A percentile compares a stretch with the other conserved stretches of the same genome.
phyloP scores from a whole-genome alignment of 30 jellyfish, hydroid and myxozoan species.

The Cassiopea andromeda region DNA sequence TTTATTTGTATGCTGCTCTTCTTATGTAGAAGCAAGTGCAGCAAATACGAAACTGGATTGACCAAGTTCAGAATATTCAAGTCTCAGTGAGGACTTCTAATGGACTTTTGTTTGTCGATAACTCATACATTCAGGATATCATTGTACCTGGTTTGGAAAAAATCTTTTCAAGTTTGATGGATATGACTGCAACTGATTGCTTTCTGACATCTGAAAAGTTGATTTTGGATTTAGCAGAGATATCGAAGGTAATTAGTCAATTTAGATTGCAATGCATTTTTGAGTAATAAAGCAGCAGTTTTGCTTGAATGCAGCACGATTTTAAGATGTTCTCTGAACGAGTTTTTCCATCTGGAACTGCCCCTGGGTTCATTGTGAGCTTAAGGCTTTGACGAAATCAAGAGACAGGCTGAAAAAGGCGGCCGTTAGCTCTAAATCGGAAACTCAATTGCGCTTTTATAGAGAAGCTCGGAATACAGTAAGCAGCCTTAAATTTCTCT shows the following conservation, averaged over 20 bases:
- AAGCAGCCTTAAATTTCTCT: no score
- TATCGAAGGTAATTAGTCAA: conserved; percentile 30
- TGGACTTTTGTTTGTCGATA: conserved; percentile 73
- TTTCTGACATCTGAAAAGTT: conserved; percentile 59
- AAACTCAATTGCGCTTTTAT: no score
- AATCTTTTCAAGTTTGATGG: conserved; percentile 55
- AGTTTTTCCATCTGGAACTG: no score
- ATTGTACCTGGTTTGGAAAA: conserved; percentile 63
- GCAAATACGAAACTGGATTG: conserved; percentile 62
- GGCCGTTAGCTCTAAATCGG: no score
- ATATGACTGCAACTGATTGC: conserved; percentile 47
- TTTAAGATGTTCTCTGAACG: no score
- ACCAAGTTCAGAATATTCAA: conserved; percentile 51
- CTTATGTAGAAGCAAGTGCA: conserved; percentile 73
- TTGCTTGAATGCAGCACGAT: no score
- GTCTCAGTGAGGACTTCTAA: conserved; percentile 47
- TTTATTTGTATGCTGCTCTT: neutral
- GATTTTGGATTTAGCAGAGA: conserved; percentile 40
- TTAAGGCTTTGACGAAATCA: no score
- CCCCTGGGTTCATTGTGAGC: no score
- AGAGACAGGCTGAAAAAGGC: no score
- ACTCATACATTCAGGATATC: conserved; percentile 46
- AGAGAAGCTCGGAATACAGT: no score
- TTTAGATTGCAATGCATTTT: neutral
- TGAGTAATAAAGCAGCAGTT: no score